A percentile compares a stretch with the other conserved stretches of the same genome.
Conservation (phyloP, 2,888 invertebrate species). For the Ligdia adustata region DNA sequence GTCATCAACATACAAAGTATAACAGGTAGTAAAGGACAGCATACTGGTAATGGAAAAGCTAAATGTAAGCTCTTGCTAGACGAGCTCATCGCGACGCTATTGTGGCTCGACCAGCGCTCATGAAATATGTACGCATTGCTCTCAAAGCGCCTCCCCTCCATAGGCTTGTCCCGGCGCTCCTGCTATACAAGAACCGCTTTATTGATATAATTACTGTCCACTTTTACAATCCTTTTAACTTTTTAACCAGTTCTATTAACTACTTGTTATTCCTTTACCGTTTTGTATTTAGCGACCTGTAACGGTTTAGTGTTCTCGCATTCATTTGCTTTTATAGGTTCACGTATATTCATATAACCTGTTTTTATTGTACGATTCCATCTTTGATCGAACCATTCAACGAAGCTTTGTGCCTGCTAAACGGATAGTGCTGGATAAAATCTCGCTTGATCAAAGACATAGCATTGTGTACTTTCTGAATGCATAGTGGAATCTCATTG, state of each 20-base stretch:
- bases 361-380: slow-evolving; percentile 58
- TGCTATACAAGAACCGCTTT: slow-evolving; percentile 34
- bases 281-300: slow-evolving; percentile 40
- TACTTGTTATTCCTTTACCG: slow-evolving; percentile 26
- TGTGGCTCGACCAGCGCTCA: slow-evolving; percentile 72
- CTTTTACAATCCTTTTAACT: slow-evolving; percentile 15
- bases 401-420: slow-evolving; percentile 34
- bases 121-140: slow-evolving; percentile 75
- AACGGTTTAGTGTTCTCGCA: slow-evolving; percentile 41
- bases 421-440: no score
- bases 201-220: slow-evolving; percentile 33
- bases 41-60: slow-evolving; percentile 46
- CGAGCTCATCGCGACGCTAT: slow-evolving; percentile 78
- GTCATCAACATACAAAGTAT: slow-evolving; percentile 1
- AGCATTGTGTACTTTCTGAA: no score
- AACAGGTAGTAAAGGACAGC: slow-evolving; percentile 22
- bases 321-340: slow-evolving; percentile 46
- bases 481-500: no score
- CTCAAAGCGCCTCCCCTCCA: slow-evolving; percentile 58
- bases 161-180: slow-evolving; percentile 37
- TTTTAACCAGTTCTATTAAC: slow-evolving; percentile 17
- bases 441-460: no score
- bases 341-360: slow-evolving; percentile 53
- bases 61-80: slow-evolving; percentile 64
- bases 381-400: slow-evolving; percentile 48